Evolutionary conservation across 2,797 vertebrate species (phyloP).

Genomic region (Danio tinwini): DNA sequence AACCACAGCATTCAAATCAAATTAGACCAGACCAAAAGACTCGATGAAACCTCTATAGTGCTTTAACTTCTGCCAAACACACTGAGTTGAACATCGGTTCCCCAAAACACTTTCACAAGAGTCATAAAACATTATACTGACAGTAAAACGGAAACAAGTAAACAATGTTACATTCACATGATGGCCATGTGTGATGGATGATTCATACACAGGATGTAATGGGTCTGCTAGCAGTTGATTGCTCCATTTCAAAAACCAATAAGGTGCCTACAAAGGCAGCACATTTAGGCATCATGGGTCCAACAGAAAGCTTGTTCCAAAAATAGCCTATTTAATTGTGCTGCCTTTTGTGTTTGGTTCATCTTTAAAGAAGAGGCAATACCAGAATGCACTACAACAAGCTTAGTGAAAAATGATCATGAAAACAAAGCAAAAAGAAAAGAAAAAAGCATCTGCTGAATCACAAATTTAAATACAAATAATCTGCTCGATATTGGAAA

Average conservation of each 20-base stretch:
- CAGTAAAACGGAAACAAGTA: slow-evolving; percentile 13
- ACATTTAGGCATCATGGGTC: background rate
- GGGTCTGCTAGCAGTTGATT: background rate
- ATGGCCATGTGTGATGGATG: slow-evolving; percentile 8
- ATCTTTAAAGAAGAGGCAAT: background rate
- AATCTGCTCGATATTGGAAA: too few relatives aligned
- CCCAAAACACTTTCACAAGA: slow-evolving; percentile 16
- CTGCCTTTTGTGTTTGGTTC: too few relatives aligned
- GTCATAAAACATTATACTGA: slow-evolving; percentile 24
- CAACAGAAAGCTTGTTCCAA: background rate
- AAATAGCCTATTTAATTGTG: background rate
- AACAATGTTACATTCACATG: slow-evolving; percentile 11
- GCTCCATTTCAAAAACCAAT: background rate
- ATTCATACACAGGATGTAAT: slow-evolving; percentile 22
- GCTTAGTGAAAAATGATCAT: background rate
- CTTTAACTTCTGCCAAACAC: slow-evolving; percentile 1
- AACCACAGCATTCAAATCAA: slow-evolving; percentile 24
- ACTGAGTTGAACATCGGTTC: slow-evolving; percentile 13
- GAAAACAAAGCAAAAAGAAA: background rate
- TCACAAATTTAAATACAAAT: background rate
- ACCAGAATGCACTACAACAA: background rate
- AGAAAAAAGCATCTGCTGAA: background rate
- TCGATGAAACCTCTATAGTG: background rate
- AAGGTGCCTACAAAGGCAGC: background rate
- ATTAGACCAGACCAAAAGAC: slow-evolving; percentile 13